Conservation (phyloP, 2,888 invertebrate genomes). For the Tupiocoris notatus region DNA sequence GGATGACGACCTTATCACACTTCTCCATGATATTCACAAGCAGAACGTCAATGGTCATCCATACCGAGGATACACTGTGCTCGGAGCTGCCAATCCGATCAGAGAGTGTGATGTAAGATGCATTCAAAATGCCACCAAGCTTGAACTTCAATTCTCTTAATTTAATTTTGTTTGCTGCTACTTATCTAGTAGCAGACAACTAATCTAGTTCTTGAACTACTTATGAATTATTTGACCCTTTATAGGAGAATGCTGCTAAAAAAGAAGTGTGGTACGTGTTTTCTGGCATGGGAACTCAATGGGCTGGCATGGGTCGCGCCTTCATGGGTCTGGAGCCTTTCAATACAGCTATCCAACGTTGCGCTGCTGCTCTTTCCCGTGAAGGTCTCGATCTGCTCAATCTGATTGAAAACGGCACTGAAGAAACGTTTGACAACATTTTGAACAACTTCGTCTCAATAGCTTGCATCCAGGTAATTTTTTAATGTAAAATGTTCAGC, state of each 20-base stretch:
- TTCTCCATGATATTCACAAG: conserved; percentile 73
- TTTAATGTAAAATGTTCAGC: too few species aligned
- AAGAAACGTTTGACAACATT: conserved; percentile 76
- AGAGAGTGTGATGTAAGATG: conserved; percentile 59
- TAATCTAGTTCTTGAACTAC: too few species aligned
- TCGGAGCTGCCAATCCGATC: conserved; percentile 58
- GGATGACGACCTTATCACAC: conserved; percentile 72
- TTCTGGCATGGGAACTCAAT: conserved; percentile 98
- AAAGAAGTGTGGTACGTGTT: conserved; percentile 93
- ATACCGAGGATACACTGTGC: conserved; percentile 76
- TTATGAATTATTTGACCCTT: not conserved
- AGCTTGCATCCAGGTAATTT: conserved; percentile 79
- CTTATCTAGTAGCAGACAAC: too few species aligned
- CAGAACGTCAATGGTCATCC: conserved; percentile 72
- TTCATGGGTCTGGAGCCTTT: conserved; percentile 82
- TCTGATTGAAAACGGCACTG: conserved; percentile 72
- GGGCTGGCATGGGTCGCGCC: conserved; percentile 91
- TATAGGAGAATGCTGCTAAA: conserved; percentile 56
- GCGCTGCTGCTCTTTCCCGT: conserved; percentile 73
- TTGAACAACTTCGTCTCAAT: conserved; percentile 90
- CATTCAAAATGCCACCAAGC: too few species aligned
- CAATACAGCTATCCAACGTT: conserved; percentile 67
- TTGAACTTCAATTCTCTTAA: too few species aligned
- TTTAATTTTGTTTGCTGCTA: too few species aligned
- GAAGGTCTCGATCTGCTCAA: conserved; percentile 79